Conservation (phyloP, 2,888 invertebrate genomes). For the Patella pellucida region DNA sequence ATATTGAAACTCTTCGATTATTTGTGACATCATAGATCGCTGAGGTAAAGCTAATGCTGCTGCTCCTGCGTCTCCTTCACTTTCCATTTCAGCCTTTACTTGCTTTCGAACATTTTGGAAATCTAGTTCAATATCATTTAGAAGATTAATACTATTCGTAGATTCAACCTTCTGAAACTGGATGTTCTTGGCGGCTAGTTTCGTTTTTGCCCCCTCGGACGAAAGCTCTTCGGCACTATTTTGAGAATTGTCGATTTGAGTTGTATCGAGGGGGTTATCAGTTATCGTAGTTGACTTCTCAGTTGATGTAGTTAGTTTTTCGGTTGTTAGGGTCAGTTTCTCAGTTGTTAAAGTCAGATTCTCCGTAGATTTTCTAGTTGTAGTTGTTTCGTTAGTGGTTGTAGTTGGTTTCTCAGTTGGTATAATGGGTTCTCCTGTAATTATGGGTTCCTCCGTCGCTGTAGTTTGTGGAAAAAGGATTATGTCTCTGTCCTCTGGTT, state of each 20-base stretch:
- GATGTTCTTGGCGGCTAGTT: not conserved
- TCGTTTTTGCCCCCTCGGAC: too few relatives aligned
- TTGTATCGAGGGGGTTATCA: not conserved
- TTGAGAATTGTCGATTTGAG: too few relatives aligned
- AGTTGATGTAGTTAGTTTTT: not conserved
- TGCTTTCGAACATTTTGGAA: not conserved
- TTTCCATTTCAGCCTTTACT: not conserved
- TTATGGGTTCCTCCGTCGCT: too few relatives aligned
- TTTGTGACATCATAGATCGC: conserved; percentile 10
- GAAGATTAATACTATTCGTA: not conserved
- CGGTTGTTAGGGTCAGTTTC: not conserved
- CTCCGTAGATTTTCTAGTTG: not conserved
- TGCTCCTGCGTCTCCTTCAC: not conserved
- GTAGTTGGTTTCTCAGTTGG: not conserved
- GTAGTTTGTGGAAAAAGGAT: too few relatives aligned
- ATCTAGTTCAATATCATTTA: conserved; percentile 9
- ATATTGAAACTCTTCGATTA: conserved; percentile 14
- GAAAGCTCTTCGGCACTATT: too few relatives aligned
- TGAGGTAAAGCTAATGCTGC: conserved; percentile 6
- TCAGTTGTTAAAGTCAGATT: not conserved
- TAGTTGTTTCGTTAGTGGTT: not conserved
- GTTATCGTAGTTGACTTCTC: not conserved
- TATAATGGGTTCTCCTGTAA: too few relatives aligned
- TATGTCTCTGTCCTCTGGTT: not conserved
- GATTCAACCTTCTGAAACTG: not conserved